phyloP scores from a whole-genome alignment of 2,797 vertebrate genomes.

The Muscicapa comitata region DNA sequence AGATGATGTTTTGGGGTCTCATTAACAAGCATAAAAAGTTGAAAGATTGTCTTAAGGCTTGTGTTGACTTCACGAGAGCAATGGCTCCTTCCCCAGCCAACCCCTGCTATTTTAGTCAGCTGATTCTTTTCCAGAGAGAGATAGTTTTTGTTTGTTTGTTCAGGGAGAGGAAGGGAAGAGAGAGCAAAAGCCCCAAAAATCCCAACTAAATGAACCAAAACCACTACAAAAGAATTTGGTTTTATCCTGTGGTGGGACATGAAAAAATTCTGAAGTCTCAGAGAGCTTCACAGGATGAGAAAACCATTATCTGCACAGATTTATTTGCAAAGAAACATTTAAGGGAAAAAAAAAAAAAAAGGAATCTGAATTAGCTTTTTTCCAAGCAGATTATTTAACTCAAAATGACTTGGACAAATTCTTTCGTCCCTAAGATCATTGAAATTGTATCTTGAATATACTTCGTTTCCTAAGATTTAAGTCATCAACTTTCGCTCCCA shows the following conservation, averaged over 20 bases:
- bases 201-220: constrained; percentile 22
- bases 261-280: constrained; percentile 34
- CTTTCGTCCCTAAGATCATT: neutral
- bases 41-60: neutral
- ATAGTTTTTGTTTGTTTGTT: constrained; percentile 20
- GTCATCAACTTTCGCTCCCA: neutral
- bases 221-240: constrained; percentile 38
- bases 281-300: constrained; percentile 37
- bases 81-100: neutral
- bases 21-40: neutral
- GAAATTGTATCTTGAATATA: neutral
- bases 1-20: neutral
- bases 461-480: neutral
- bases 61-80: neutral
- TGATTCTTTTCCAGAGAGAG: neutral
- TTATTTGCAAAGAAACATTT: constrained; percentile 19
- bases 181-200: constrained; percentile 1
- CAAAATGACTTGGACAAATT: neutral
- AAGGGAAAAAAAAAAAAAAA: neutral
- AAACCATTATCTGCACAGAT: constrained; percentile 30
- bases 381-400: constrained; percentile 13
- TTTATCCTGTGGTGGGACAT: constrained; percentile 21
- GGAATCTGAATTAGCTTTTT: neutral
- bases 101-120: neutral
- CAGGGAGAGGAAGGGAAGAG: neutral